These are phyloP conservation scores for Hemicordylus capensis DNA, from an alignment of 2,113 vertebrate genomes.

Conservation along the genomic window DNA sequence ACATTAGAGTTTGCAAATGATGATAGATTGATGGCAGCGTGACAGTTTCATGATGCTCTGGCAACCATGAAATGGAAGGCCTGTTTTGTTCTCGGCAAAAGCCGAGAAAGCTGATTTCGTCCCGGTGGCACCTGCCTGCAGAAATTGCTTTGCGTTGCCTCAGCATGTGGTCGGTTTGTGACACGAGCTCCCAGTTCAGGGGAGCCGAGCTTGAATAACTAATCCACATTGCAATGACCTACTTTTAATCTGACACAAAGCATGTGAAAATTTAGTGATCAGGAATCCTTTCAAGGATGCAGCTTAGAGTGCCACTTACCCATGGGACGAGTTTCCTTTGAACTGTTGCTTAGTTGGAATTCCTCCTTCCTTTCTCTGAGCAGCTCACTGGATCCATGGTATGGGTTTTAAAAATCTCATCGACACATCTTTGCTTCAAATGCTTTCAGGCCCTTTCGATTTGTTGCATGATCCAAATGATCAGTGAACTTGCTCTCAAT, in stretches of 20 bases:
- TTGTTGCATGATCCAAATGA: slow-evolving; percentile 63
- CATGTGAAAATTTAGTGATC: neutral
- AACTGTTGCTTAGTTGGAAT: rapidly evolving
- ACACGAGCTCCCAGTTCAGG: rapidly evolving
- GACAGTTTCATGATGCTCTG: neutral
- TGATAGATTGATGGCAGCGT: slow-evolving; percentile 3
- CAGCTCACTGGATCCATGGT: neutral
- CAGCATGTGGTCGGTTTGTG: rapidly evolving
- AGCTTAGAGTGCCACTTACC: neutral
- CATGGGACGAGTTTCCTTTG: neutral
- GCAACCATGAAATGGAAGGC: neutral
- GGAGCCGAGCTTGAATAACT: neutral
- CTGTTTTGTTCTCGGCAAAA: neutral
- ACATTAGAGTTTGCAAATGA: neutral
- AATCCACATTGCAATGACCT: rapidly evolving
- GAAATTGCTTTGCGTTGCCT: neutral
- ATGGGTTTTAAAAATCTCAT: neutral
- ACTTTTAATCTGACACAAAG: slow-evolving; percentile 7
- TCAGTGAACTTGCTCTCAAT: slow-evolving; percentile 1
- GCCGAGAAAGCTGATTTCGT: neutral
- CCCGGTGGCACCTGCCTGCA: neutral
- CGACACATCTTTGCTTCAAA: rapidly evolving
- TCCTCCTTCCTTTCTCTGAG: neutral
- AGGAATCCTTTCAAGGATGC: neutral
- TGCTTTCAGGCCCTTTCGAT: slow-evolving; percentile 43